phyloP scores from a whole-genome alignment of 2,888 invertebrate genomes.

The Eueremaeus valkanovi region DNA sequence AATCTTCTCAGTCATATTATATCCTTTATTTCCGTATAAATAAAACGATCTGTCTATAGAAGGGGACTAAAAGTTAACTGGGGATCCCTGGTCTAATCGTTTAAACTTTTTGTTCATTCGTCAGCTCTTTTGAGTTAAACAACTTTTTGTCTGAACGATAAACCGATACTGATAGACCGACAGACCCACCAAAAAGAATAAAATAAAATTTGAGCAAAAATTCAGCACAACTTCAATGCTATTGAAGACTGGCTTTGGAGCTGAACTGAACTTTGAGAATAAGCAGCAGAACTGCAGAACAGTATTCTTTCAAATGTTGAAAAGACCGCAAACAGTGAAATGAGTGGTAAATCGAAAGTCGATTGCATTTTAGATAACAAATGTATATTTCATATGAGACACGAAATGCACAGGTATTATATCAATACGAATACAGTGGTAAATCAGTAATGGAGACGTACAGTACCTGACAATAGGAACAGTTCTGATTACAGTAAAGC shows the following conservation, averaged over 20 bases:
- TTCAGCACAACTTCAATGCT: neutral
- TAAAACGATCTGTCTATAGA: too few relatives aligned
- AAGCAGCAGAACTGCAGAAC: neutral
- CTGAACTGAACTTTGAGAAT: neutral
- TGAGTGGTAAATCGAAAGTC: neutral
- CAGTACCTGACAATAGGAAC: constrained; percentile 27
- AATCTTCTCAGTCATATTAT: too few relatives aligned
- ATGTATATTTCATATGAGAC: neutral
- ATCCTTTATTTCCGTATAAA: too few relatives aligned
- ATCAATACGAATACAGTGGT: neutral
- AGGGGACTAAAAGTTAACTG: too few relatives aligned
- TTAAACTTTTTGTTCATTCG: neutral
- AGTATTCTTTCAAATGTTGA: neutral
- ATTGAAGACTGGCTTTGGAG: too few relatives aligned
- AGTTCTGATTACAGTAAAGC: constrained; percentile 21
- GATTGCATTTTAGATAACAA: neutral
- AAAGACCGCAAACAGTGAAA: neutral
- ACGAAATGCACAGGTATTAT: neutral
- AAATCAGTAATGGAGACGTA: too few relatives aligned
- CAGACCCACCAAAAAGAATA: constrained; percentile 3
- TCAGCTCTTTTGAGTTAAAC: neutral
- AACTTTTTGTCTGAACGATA: constrained; percentile 24
- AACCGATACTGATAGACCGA: neutral
- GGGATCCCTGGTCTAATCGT: too few relatives aligned
- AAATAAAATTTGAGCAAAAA: neutral